Conservation (phyloP, 1,140 invertebrate species). For the Trichonephila inaurata region DNA sequence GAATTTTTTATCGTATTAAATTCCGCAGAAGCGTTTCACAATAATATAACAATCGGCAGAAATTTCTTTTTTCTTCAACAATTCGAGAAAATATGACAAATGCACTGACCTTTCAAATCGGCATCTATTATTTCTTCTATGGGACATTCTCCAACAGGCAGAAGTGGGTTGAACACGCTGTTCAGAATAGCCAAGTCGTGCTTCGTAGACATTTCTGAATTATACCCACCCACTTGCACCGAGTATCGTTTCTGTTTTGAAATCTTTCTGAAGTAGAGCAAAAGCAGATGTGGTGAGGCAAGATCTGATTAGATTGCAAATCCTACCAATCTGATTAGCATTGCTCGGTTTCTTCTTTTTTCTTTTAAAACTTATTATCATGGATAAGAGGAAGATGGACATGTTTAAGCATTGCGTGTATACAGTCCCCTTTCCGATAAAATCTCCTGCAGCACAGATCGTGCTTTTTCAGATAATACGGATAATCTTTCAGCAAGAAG, state of each 20-base stretch:
- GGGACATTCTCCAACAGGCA: conserved; percentile 80
- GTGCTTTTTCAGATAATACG: neutral
- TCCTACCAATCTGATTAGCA: neutral
- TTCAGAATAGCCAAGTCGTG: conserved; percentile 83
- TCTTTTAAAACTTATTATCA: neutral
- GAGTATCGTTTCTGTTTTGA: neutral
- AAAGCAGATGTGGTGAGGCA: no score
- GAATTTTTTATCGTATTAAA: no score
- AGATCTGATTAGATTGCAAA: neutral
- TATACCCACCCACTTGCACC: neutral
- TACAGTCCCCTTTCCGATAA: neutral
- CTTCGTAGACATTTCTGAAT: conserved; percentile 80
- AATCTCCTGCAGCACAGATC: neutral
- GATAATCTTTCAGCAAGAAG: neutral
- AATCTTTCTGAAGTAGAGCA: neutral
- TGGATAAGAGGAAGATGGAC: neutral
- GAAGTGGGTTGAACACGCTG: conserved; percentile 84
- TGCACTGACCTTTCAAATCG: conserved; percentile 77
- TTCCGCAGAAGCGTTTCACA: no score
- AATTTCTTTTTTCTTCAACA: neutral
- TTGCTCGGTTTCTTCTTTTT: neutral
- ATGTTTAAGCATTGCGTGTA: neutral
- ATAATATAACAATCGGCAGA: neutral
- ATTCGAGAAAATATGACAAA: neutral
- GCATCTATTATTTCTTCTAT: conserved; percentile 78